Evolutionary conservation across 2,888 invertebrate species (phyloP), one percentile per base, ranked within the genome.

Genomic region (Eustalomyia histrio): DNA sequence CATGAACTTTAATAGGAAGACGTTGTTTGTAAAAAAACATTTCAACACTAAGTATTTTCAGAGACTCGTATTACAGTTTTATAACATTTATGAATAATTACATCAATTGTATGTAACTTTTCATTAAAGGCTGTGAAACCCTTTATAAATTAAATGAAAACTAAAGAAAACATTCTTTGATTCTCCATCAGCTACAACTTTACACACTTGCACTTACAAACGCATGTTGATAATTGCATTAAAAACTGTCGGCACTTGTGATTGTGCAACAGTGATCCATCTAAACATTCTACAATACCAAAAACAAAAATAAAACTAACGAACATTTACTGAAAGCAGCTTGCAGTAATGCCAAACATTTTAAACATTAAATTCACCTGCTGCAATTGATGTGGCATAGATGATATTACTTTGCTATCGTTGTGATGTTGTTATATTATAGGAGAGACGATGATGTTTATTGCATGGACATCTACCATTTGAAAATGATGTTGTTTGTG

Each of bases 291-390:
- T 69, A 39, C 14, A 58, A 29, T 33, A 58, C 17, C 33, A 10
- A 10, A 50, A 52, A n/a, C n/a, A n/a, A n/a, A n/a, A n/a, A n/a
- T n/a, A n/a, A 9, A 63, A 72, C 69, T 50, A 74, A 81, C 71
- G 65, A 74, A 78, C 81, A 71, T 72, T 76, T 80, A 80, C 76
- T 80, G 76, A 69, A 80, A 78, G 65, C 81, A 78, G 71, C 72
- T 69, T 57, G 50, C 69, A 73, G 78, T 78, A 69, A 81, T 81
- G 71, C 69, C 78, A 81, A 81, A 81, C 81, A 78, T 75, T 81
- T 81, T 71, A 78, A 78, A 67, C 74, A 81, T 78, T 71, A 71
- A 81, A 81, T 81, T 81, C 81, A 81, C 81, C 81, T 81, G 81
- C 81, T 74, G 73, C 73, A 81, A 74, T 68, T 68, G 68, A 73